These are phyloP conservation scores for Trichopoda pennipes DNA, from an alignment of 2,888 invertebrate genomes.

Conservation along the genomic window DNA sequence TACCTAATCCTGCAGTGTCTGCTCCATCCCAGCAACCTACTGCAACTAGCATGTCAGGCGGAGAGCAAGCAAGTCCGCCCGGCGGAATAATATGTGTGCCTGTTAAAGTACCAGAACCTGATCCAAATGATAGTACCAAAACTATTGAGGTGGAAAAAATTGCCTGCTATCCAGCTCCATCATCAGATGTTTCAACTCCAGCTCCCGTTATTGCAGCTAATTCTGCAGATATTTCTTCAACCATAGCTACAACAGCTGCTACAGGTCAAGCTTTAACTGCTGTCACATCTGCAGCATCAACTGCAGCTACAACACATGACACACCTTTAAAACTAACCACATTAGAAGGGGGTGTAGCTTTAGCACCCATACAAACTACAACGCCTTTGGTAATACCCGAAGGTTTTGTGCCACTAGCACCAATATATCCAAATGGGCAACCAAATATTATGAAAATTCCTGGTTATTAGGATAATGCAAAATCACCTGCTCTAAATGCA, in stretches of 20 bases:
- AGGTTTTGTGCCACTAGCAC: constrained; percentile 73
- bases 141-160: constrained; percentile 77
- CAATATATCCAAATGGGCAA: constrained; percentile 66
- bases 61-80: constrained; percentile 62
- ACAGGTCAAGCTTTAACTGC: constrained; percentile 12
- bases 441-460: constrained; percentile 76
- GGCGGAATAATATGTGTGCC: constrained; percentile 78
- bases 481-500: constrained; percentile 70
- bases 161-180: constrained; percentile 78
- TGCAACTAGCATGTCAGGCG: neutral
- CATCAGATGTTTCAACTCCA: constrained; percentile 70
- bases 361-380: constrained; percentile 74
- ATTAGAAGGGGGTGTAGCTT: constrained; percentile 47
- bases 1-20: constrained; percentile 24
- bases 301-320: constrained; percentile 53
- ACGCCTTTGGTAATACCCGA: constrained; percentile 71
- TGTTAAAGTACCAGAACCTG: constrained; percentile 77
- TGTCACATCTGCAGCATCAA: constrained; percentile 23
- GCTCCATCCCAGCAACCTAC: constrained; percentile 37
- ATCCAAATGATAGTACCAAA: constrained; percentile 78
- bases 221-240: constrained; percentile 6
- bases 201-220: constrained; percentile 34
- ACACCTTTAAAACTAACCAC: constrained; percentile 34
- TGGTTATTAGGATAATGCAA: constrained; percentile 66
- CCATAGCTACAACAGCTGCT: constrained; percentile 9